Conservation (phyloP, 2,888 invertebrate species). For the Lepidocyrtinus sp. region DNA sequence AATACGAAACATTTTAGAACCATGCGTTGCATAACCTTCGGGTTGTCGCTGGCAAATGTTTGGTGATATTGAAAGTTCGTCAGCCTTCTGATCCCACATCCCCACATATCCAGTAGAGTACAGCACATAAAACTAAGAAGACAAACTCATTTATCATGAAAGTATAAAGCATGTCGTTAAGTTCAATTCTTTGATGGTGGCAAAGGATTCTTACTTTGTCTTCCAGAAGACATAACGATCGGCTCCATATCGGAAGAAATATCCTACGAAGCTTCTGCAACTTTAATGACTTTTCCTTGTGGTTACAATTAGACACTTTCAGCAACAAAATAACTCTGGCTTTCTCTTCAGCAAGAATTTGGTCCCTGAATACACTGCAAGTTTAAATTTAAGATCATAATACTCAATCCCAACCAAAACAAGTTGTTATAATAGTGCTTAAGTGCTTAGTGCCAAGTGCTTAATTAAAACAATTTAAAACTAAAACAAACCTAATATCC, state of each 20-base stretch:
- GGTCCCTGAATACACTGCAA: conserved; percentile 59
- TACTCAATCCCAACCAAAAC: neutral
- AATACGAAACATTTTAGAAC: conserved; percentile 49
- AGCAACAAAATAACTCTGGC: conserved; percentile 57
- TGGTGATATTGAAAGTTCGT: conserved; percentile 52
- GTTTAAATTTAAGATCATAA: too few relatives aligned
- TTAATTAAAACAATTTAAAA: too few relatives aligned
- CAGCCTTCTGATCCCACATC: conserved; percentile 56
- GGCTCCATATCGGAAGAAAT: conserved; percentile 64
- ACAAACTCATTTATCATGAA: neutral
- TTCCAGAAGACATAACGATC: conserved; percentile 55
- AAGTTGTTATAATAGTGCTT: neutral
- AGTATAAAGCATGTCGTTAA: neutral
- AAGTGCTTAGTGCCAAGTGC: neutral
- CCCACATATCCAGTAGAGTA: conserved; percentile 64
- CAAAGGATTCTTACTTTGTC: conserved; percentile 57
- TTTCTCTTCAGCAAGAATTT: conserved; percentile 59
- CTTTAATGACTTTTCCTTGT: conserved; percentile 29
- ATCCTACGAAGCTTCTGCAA: conserved; percentile 57
- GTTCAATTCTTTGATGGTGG: neutral
- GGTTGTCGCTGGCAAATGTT: conserved; percentile 33
- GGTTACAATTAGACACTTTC: conserved; percentile 50
- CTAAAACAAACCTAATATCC: conserved; percentile 58
- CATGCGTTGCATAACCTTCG: conserved; percentile 34
- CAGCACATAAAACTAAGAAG: conserved; percentile 53